Evolutionary conservation across 2,888 invertebrate species (phyloP), one percentile per base, ranked within the genome.

Genomic region (Agrotis puta): DNA sequence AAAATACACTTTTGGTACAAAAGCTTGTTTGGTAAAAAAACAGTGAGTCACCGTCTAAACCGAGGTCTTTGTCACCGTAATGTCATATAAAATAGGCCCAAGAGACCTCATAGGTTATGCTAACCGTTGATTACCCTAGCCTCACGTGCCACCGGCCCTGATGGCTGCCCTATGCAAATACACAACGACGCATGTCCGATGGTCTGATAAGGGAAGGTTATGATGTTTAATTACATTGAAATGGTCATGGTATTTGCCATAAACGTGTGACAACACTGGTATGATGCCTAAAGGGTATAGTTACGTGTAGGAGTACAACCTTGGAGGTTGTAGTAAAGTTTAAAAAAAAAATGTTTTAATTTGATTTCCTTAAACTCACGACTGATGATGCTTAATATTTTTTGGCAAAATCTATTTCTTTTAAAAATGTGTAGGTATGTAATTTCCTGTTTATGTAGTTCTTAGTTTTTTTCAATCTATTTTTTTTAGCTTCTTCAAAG

Each of bases 161-260:
- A 77, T 78, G 83, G 82, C 58, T 70, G 64, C 70, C 59, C 78
- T 86, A 87, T 86, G 87, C 86, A 88, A 88, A 88, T 86, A 85
- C 48, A 75, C 50, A 69, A 74, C 50, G 73, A 88, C 81, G 82
- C 77, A 82, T 82, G 81, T 75, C 72, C 61, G 82, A 81, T 82
- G 75, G 3, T 39, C 16, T 62, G 82, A 84, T 84, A 87, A 22
- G 70, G 39, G 66, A 74, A 82, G 78, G 81, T 79, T 81, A 73
- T 77, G 73, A 57, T 70, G 74, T 80, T 77, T 85, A 86, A 85
- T 86, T 83, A 82, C 70, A 68, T 66, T 81, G 81, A 76, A 81
- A 77, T 58, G 54, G 72, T 76, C 73, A 79, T 65, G 57, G 66
- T 71, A 69, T 77, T 81, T 73, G 62, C 66, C 24, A 64, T 70